Conservation (phyloP, 2,888 invertebrate species). For the Stegophylla sp. region DNA sequence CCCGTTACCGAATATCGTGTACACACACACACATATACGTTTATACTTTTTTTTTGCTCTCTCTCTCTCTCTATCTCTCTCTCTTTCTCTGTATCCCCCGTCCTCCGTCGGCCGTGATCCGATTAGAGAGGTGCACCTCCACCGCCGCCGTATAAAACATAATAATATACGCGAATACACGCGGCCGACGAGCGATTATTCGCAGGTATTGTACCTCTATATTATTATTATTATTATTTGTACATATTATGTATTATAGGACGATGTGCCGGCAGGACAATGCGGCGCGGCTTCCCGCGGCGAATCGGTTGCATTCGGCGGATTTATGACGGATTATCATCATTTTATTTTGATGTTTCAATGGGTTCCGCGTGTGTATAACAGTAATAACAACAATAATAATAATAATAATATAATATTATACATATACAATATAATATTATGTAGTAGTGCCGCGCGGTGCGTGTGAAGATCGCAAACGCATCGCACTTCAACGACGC, state of each 20-base stretch:
- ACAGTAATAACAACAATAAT: background rate
- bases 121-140: constrained; percentile 30
- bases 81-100: background rate
- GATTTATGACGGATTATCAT: constrained; percentile 52
- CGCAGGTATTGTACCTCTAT: background rate
- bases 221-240: no score
- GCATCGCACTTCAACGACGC: background rate
- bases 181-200: background rate
- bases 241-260: no score
- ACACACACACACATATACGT: background rate
- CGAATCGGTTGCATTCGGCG: constrained; percentile 37
- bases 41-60: background rate
- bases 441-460: background rate
- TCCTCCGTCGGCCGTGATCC: constrained; percentile 39
- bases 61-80: background rate
- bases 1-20: constrained; percentile 3
- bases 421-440: background rate
- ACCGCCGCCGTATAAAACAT: background rate
- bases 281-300: constrained; percentile 33
- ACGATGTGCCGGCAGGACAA: background rate
- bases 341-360: constrained; percentile 45
- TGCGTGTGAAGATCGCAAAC: constrained; percentile 31
- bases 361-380: background rate
- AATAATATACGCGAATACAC: background rate
- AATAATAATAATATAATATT: background rate